These are phyloP conservation scores for Fratercula arctica DNA, from an alignment of 2,797 vertebrate species.

Conservation along the genomic window DNA sequence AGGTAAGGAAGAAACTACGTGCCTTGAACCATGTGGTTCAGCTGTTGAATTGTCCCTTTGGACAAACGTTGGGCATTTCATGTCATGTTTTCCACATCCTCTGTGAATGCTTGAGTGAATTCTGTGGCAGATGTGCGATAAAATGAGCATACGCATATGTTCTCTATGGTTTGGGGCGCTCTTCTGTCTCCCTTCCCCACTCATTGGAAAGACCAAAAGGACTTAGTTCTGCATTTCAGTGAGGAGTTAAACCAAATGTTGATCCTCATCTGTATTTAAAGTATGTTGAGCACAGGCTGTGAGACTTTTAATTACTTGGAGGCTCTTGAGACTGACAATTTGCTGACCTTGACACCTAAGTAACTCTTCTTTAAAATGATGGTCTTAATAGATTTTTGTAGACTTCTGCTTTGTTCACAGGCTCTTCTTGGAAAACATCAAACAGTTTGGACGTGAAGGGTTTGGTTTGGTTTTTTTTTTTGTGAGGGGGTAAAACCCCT, in stretches of 20 bases:
- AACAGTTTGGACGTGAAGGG: not conserved
- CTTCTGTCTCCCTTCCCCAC: not conserved
- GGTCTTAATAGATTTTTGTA: not conserved
- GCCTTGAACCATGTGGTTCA: not conserved
- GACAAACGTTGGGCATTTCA: not conserved
- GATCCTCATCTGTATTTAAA: not conserved
- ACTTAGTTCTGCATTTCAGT: not conserved
- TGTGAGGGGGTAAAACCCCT: not conserved
- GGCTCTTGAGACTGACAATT: not conserved
- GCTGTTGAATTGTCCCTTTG: not conserved
- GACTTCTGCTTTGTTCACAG: not conserved
- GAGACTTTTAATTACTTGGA: not conserved
- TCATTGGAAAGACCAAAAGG: not conserved
- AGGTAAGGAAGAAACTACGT: constrained; percentile 78
- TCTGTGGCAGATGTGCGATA: not conserved
- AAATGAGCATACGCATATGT: not conserved
- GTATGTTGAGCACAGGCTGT: not conserved
- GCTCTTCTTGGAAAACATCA: not conserved
- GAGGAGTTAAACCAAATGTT: not conserved
- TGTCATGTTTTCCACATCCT: not conserved
- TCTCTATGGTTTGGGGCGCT: not conserved
- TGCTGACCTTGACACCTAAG: not conserved
- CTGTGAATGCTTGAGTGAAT: not conserved
- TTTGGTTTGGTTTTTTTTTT: not conserved
- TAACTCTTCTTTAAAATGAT: not conserved